Evolutionary conservation across 2,113 vertebrate species (phyloP).

Genomic region (Gnathonemus longibarbis): DNA sequence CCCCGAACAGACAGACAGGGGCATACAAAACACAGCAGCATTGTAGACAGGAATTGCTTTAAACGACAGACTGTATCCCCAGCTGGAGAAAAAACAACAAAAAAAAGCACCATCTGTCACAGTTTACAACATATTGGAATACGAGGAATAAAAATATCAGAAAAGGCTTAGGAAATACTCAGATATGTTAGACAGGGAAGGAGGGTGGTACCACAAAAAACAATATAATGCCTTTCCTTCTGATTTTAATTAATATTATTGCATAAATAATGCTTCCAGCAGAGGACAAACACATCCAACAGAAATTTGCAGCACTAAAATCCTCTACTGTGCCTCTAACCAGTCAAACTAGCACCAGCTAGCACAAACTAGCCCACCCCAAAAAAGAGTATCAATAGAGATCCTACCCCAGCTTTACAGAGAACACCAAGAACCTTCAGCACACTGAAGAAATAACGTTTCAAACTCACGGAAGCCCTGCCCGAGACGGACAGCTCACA

Average conservation of each 20-base stretch:
- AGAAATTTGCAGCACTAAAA: neutral
- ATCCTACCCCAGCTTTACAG: neutral
- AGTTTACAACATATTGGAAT: neutral
- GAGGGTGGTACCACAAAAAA: neutral
- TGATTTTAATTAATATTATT: neutral
- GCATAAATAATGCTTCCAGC: neutral
- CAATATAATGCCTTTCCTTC: neutral
- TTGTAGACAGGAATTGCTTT: neutral
- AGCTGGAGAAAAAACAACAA: neutral
- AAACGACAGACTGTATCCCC: neutral
- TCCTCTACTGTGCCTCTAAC: neutral
- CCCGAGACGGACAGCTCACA: neutral
- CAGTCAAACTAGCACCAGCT: neutral
- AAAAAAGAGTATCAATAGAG: neutral
- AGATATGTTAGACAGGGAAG: neutral
- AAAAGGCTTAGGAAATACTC: neutral
- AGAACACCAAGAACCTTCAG: neutral
- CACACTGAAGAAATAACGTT: neutral
- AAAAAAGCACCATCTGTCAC: conserved; percentile 12
- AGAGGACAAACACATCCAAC: neutral
- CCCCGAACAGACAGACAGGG: neutral
- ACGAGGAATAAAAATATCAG: neutral
- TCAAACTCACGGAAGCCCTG: neutral
- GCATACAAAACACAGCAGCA: neutral
- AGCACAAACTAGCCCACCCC: neutral